Base-by-base conservation (phyloP, 1,140 invertebrate species). In the Ericerus pela region DNA sequence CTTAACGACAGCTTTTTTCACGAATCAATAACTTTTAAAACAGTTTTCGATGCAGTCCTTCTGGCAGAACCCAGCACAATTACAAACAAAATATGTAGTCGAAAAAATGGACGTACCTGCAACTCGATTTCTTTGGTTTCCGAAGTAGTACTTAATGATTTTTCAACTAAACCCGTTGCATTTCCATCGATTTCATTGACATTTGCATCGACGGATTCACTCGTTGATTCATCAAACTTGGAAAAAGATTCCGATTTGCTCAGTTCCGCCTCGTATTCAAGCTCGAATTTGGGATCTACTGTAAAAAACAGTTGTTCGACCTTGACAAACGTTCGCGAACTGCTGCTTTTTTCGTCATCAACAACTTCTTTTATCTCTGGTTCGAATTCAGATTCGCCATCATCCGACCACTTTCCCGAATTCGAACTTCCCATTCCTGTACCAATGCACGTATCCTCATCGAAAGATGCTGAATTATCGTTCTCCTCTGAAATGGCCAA, bases 201-300 rank as follows among this genome's bases (percentile, higher is more conserved):
- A 16, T 4, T 38, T n/a, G 36, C 36, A 4, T 16, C n/a, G 4
- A 4, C 20, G 4, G 3, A 18, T 38, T 38, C 20, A 5, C 4
- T 38, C 14, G 36, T 5, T 38, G 14, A 24, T n/a, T 12, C 18
- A 24, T 47, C 26, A 4, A 2, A 10, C 26, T 47, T 24, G 41
- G 20, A 5, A 4, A 18, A 38, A 5, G 41, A 22, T 22, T 47
- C 26, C 41, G 26, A 47, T 24, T 24, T 6, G 8, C 26, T 24
- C 3, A 47, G 22, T 24, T 47, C 41, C 3, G 4, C 26, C 16
- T 47, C 41, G 10, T 24, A 14, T 47, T 47, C 26, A 18, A 24
- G 41, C 16, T 47, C 41, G 10, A 47, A 14, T 47, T 47, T 47
- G 20, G 41, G 41, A 47, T 47, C 41, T 18, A 47, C 41, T 18